A percentile compares a stretch with the other conserved stretches of the same genome.
Conservation (phyloP, 2,888 invertebrate species). For the Sturmia bella region DNA sequence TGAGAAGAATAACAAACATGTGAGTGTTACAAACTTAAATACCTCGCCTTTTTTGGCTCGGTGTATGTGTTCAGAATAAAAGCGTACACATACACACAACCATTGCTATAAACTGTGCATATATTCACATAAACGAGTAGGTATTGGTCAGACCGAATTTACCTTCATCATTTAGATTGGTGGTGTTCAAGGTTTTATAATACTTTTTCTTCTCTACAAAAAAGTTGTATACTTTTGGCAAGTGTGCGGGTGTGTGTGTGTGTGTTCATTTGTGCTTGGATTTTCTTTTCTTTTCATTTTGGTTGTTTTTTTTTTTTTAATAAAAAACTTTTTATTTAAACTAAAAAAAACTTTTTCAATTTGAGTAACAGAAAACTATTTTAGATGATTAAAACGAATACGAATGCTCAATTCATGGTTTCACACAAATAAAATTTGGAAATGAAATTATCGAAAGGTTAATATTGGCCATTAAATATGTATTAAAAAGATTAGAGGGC, state of each 20-base stretch:
- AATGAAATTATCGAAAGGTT: conserved; percentile 15
- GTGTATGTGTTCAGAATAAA: background rate
- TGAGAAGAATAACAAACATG: background rate
- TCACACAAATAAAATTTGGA: conserved; percentile 10
- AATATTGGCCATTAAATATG: conserved; percentile 12
- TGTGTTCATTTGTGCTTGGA: background rate
- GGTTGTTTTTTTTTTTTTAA: conserved; percentile 1
- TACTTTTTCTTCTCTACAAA: background rate
- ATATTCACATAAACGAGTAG: background rate
- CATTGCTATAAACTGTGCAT: background rate
- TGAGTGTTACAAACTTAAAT: background rate
- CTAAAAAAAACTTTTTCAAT: conserved; percentile 47
- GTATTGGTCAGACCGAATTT: background rate
- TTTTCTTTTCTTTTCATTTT: conserved; percentile 6
- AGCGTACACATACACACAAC: too few relatives aligned
- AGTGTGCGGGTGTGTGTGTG: background rate
- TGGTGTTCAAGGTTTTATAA: conserved; percentile 26
- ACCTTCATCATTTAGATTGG: background rate
- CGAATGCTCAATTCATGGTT: conserved; percentile 30
- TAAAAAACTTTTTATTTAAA: conserved; percentile 44
- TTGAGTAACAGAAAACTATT: conserved; percentile 28
- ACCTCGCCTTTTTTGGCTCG: background rate
- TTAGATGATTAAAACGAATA: background rate
- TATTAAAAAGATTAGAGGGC: conserved; percentile 1
- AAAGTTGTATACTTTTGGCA: background rate